Percentiles rank a stretch among this genome's conserved stretches.
phyloP scores from a whole-genome alignment of 2,888 invertebrate genomes.

The Ormyrus nitidulus region DNA sequence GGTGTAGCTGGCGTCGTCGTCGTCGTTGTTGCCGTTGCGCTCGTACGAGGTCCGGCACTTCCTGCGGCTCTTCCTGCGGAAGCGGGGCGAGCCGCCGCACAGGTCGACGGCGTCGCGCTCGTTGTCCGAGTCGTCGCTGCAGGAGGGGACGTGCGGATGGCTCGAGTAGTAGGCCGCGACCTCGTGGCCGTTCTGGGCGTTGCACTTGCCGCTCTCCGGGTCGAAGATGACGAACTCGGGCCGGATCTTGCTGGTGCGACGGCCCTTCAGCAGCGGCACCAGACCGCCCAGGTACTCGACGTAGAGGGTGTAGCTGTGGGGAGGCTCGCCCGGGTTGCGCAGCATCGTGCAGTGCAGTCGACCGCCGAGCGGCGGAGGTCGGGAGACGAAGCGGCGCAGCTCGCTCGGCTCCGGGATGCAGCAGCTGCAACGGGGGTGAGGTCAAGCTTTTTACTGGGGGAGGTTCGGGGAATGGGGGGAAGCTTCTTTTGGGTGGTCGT shows the following conservation, averaged over 20 bases:
- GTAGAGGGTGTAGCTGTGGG: slow-evolving; percentile 91
- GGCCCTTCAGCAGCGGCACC: slow-evolving; percentile 96
- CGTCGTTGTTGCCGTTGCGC: slow-evolving; percentile 75
- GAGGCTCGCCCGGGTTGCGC: slow-evolving; percentile 90
- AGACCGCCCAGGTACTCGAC: slow-evolving; percentile 97
- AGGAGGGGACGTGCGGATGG: slow-evolving; percentile 59
- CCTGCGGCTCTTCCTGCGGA: slow-evolving; percentile 81
- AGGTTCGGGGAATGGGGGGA: too few species aligned
- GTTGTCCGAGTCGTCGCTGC: slow-evolving; percentile 79
- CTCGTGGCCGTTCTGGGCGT: slow-evolving; percentile 17
- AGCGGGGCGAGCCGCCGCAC: slow-evolving; percentile 86
- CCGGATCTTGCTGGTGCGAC: slow-evolving; percentile 95
- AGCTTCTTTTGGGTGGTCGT: too few species aligned
- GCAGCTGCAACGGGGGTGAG: slow-evolving; percentile 80
- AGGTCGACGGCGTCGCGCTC: slow-evolving; percentile 78
- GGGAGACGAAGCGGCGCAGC: slow-evolving; percentile 94
- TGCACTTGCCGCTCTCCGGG: slow-evolving; percentile 82
- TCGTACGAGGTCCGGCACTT: slow-evolving; percentile 61
- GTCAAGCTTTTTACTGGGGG: too few species aligned
- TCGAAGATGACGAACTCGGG: slow-evolving; percentile 99
- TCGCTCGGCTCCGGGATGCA: slow-evolving; percentile 94
- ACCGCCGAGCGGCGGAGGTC: slow-evolving; percentile 89
- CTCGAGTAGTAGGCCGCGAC: neutral
- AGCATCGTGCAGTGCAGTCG: slow-evolving; percentile 99
- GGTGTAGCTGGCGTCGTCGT: slow-evolving; percentile 82